Evolutionary conservation across 2,888 invertebrate species (phyloP).

Genomic region (Callyntrura sp.): DNA sequence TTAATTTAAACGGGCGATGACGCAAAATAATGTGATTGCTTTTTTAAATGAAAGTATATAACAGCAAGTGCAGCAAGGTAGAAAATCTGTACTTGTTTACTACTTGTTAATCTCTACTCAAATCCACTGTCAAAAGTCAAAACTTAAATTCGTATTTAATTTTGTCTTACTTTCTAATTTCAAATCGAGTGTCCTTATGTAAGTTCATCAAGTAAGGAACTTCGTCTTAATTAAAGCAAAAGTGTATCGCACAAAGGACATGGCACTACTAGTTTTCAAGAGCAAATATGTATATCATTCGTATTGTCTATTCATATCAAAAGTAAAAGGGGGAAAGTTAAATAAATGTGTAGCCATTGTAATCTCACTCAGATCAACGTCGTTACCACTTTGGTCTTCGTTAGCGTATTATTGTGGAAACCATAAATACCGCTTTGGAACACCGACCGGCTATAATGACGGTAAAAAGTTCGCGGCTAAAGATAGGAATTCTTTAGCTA

Average conservation of each 20-base stretch:
- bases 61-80: too few relatives aligned
- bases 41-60: background rate
- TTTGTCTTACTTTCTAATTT: too few relatives aligned
- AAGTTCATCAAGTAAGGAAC: too few relatives aligned
- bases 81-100: too few relatives aligned
- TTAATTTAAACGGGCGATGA: background rate
- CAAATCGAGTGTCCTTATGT: too few relatives aligned
- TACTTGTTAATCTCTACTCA: too few relatives aligned
- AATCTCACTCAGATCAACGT: background rate
- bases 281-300: too few relatives aligned
- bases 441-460: constrained; percentile 31
- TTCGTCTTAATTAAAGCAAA: too few relatives aligned
- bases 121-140: too few relatives aligned
- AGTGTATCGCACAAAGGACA: too few relatives aligned
- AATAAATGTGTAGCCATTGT: constrained; percentile 2
- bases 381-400: background rate
- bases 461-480: background rate
- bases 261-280: too few relatives aligned
- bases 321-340: constrained; percentile 65
- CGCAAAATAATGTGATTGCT: background rate
- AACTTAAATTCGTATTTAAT: too few relatives aligned
- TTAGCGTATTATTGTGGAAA: constrained; percentile 12
- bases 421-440: background rate
- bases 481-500: background rate
- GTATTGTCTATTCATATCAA: background rate